These are phyloP conservation scores for Cynodonichthys magdalenae DNA, from an alignment of 2,797 vertebrate species.

Conservation along the genomic window DNA sequence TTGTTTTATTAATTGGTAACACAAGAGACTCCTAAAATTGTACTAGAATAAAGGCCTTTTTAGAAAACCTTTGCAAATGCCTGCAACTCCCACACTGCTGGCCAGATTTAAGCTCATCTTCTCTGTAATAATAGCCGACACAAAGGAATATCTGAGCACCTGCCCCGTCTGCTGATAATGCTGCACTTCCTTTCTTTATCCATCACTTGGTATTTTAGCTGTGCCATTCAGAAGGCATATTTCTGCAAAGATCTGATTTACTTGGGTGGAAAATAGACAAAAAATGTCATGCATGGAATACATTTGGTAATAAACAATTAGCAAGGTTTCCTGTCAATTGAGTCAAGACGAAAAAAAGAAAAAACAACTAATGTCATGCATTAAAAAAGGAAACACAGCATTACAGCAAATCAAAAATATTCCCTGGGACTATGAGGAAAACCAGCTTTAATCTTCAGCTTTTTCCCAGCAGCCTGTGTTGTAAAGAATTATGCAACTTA, in stretches of 20 bases:
- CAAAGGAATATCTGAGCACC: conserved; percentile 48
- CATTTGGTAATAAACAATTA: conserved; percentile 24
- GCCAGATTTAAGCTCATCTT: conserved; percentile 56
- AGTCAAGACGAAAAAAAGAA: conserved; percentile 9
- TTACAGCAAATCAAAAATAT: not conserved
- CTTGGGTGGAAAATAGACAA: conserved; percentile 21
- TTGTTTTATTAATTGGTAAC: conserved; percentile 69
- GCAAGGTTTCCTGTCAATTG: conserved; percentile 13
- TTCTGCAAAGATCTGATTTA: conserved; percentile 39
- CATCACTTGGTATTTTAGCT: conserved; percentile 29
- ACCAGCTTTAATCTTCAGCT: not conserved
- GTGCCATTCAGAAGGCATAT: conserved; percentile 18
- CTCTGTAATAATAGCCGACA: conserved; percentile 53
- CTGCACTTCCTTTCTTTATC: conserved; percentile 37
- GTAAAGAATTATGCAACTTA: not conserved
- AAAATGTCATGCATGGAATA: conserved; percentile 14
- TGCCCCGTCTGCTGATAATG: conserved; percentile 20
- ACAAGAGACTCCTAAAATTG: conserved; percentile 55
- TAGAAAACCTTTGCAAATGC: conserved; percentile 49
- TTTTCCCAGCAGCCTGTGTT: not conserved
- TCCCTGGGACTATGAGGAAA: conserved; percentile 9
- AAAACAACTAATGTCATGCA: conserved; percentile 13
- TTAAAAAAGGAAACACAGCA: conserved; percentile 2
- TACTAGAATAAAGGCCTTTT: conserved; percentile 48
- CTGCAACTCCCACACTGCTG: conserved; percentile 44